Percentiles rank a stretch among this genome's conserved stretches.
These are phyloP conservation scores for Phaonia tiefii DNA, from an alignment of 2,888 invertebrate genomes.

Conservation along the genomic window DNA sequence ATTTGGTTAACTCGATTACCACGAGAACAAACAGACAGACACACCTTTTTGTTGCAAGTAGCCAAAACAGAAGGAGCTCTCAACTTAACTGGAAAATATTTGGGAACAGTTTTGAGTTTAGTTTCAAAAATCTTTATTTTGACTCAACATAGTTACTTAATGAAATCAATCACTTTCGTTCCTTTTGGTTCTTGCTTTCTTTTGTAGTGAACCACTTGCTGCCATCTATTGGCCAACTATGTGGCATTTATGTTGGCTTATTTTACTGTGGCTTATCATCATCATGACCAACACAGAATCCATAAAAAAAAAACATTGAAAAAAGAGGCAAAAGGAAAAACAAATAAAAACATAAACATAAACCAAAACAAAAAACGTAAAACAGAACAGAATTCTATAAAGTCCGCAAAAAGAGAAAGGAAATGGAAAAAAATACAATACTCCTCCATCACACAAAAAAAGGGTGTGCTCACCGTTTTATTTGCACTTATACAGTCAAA, in stretches of 20 bases:
- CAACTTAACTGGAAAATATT: too few species aligned
- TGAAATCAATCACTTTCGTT: slow-evolving; percentile 7
- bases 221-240: slow-evolving; percentile 28
- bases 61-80: too few species aligned
- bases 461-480: slow-evolving; percentile 36
- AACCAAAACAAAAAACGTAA: slow-evolving; percentile 15
- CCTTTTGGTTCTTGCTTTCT: background rate
- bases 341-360: slow-evolving; percentile 8
- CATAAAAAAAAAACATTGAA: background rate
- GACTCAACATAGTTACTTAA: too few species aligned
- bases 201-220: background rate
- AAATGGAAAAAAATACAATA: background rate
- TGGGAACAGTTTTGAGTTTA: too few species aligned
- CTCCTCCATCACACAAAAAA: background rate
- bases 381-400: slow-evolving; percentile 18
- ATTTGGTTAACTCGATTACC: slow-evolving; percentile 56
- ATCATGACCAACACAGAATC: background rate
- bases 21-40: slow-evolving; percentile 27
- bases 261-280: background rate
- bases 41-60: too few species aligned
- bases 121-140: too few species aligned
- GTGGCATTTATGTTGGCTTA: background rate
- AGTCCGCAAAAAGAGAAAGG: slow-evolving; percentile 1
- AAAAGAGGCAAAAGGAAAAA: slow-evolving; percentile 20
- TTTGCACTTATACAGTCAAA: slow-evolving; percentile 10